Evolutionary conservation across 2,888 invertebrate genomes (phyloP).

Genomic region (Hipparchia semele): DNA sequence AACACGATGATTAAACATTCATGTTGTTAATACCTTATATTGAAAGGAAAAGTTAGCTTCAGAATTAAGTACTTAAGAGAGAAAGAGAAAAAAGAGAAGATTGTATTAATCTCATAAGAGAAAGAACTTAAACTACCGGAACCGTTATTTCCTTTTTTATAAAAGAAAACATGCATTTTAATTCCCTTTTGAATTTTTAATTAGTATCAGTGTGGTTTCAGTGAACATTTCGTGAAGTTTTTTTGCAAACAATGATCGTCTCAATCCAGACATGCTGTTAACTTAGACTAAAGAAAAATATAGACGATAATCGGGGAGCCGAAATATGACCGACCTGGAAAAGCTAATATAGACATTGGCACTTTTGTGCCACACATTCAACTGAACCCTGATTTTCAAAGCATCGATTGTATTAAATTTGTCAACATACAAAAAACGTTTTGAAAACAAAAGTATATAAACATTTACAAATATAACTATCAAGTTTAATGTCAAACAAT

Average conservation of each 20-base stretch:
- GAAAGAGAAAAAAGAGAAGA: not conserved
- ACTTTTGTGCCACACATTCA: not conserved
- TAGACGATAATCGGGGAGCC: not conserved
- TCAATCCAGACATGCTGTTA: constrained; percentile 40
- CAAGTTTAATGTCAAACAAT: not conserved
- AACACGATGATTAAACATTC: not conserved
- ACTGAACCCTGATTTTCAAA: not conserved
- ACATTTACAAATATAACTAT: not conserved
- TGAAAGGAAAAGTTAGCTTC: not conserved
- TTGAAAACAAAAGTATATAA: not conserved
- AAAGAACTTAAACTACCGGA: constrained; percentile 1
- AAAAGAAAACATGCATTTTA: constrained; percentile 21
- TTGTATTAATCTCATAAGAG: not conserved
- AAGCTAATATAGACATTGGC: not conserved
- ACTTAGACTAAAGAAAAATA: not conserved
- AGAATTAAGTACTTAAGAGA: not conserved
- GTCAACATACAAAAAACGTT: not conserved
- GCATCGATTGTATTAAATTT: not conserved
- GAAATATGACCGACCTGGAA: not conserved
- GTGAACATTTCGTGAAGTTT: not conserved
- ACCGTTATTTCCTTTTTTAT: constrained; percentile 2
- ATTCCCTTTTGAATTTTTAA: constrained; percentile 9
- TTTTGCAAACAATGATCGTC: not conserved
- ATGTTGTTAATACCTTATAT: not conserved
- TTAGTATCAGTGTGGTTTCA: constrained; percentile 20